phyloP scores from a whole-genome alignment of 2,888 invertebrate species.

The Callyntrura guangdongensis region DNA sequence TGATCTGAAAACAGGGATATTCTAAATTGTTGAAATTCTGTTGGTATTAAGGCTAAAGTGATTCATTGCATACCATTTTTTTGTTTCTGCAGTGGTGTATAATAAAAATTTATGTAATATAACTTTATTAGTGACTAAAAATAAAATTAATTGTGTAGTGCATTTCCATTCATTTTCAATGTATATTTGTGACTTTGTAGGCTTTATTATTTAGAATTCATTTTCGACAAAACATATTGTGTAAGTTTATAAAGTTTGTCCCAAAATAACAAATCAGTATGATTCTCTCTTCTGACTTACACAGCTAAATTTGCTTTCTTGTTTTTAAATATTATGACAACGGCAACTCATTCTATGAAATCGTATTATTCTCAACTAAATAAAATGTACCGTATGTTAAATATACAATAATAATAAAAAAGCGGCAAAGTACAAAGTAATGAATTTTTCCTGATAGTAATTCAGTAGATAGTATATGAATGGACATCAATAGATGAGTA shows the following conservation, averaged over 20 bases:
- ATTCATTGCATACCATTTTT: too few relatives aligned
- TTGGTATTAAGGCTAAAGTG: too few relatives aligned
- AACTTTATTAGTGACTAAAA: not conserved
- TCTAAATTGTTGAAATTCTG: too few relatives aligned
- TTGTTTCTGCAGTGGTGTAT: not conserved
- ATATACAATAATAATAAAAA: not conserved
- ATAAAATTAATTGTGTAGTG: not conserved
- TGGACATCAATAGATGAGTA: constrained; percentile 25
- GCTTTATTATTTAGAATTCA: constrained; percentile 31
- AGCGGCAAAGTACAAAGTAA: constrained; percentile 17
- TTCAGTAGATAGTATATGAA: not conserved
- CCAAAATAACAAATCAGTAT: constrained; percentile 45
- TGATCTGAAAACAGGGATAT: constrained; percentile 24
- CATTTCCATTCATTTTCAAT: not conserved
- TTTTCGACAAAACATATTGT: constrained; percentile 31
- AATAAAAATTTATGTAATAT: not conserved
- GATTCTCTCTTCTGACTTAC: not conserved
- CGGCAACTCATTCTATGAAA: constrained; percentile 24
- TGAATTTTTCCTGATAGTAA: not conserved
- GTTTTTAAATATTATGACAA: not conserved
- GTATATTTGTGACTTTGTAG: constrained; percentile 42
- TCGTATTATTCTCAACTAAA: not conserved
- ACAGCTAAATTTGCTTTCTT: not conserved
- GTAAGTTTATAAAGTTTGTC: not conserved
- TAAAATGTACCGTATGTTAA: not conserved